Evolutionary conservation across 2,797 vertebrate species (phyloP).

Genomic region (Sebastes trivittatus): DNA sequence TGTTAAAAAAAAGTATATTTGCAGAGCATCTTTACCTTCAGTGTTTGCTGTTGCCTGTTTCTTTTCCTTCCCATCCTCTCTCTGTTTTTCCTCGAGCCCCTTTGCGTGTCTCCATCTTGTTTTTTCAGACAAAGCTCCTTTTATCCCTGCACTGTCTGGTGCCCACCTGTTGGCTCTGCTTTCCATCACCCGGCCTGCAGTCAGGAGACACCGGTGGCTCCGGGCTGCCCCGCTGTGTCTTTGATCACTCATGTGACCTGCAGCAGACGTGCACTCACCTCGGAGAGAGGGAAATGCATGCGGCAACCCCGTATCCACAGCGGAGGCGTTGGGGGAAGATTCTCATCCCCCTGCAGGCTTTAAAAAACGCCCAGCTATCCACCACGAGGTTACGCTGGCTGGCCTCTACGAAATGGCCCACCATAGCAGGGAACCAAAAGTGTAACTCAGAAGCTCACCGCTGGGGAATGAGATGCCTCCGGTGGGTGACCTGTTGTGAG

Average conservation of each 20-base stretch:
- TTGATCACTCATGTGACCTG: constrained; percentile 74
- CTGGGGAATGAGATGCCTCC: constrained; percentile 48
- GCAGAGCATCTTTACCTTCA: constrained; percentile 25
- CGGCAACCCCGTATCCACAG: constrained; percentile 3
- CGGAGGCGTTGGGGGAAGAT: not conserved
- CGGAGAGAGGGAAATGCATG: constrained; percentile 4
- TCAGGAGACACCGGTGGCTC: constrained; percentile 56
- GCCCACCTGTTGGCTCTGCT: constrained; percentile 79
- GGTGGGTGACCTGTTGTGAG: constrained; percentile 51
- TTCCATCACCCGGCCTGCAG: constrained; percentile 65
- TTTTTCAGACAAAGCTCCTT: constrained; percentile 73
- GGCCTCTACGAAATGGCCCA: constrained; percentile 36
- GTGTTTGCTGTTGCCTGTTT: constrained; percentile 7
- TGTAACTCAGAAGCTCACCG: constrained; percentile 1
- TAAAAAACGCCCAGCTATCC: constrained; percentile 4
- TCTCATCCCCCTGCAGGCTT: constrained; percentile 24
- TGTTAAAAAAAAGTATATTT: constrained; percentile 21
- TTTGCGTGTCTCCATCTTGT: constrained; percentile 65
- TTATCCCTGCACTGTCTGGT: constrained; percentile 71
- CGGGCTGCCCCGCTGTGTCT: constrained; percentile 51
- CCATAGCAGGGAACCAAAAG: not conserved
- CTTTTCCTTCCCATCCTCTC: not conserved
- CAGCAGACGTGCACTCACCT: constrained; percentile 35
- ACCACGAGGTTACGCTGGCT: constrained; percentile 33
- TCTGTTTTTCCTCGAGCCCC: constrained; percentile 35